Evolutionary conservation across 2,888 invertebrate genomes (phyloP), one percentile per base, ranked within the genome.

Genomic region (Synanthedon myopaeformis): DNA sequence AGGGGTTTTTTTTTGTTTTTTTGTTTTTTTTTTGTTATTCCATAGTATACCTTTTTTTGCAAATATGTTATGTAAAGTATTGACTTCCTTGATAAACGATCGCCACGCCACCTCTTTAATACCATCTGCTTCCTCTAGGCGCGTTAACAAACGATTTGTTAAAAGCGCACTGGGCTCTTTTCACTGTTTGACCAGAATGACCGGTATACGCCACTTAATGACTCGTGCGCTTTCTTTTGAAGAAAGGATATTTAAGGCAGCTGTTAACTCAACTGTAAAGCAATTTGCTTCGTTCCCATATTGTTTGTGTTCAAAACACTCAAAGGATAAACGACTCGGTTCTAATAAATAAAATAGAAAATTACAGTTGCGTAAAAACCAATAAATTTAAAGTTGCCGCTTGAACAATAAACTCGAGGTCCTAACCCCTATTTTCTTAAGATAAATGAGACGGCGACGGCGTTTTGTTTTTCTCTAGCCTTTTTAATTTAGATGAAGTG

Each of bases 361-460:
- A 66, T 63, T 56, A 56, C 52, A 62, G 65, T 62, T 60, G 61
- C 56, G 59, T 56, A 60, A 59, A 55, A 59, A 54, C 54, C 58
- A 61, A 59, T 74, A 72, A 72, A 68, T 74, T 64, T 66, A 66
- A 55, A 54, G 58, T 64, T 61, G 65, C 54, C 42, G n/a, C 51
- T 51, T 51, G n/a, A 61, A 63, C 61, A 61, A 69, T 68, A 66
- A 69, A 67, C 57, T 63, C 58, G 56, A 57, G 59, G 58, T 63
- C 58, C 59, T 49, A 59, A 60, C 67, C 68, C 60, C 59, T 68
- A 67, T 68, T 75, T 71, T 62, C 61, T 65, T 59, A 61, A 69
- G 64, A 73, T 60, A 71, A 72, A 72, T 70, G 70, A 65, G 60
- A 53, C 64, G 64, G 58, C 56, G 63, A 64, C 57, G 62, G 64